These are phyloP conservation scores for Alethe castanea DNA, from an alignment of 2,113 vertebrate species.

Conservation along the genomic window DNA sequence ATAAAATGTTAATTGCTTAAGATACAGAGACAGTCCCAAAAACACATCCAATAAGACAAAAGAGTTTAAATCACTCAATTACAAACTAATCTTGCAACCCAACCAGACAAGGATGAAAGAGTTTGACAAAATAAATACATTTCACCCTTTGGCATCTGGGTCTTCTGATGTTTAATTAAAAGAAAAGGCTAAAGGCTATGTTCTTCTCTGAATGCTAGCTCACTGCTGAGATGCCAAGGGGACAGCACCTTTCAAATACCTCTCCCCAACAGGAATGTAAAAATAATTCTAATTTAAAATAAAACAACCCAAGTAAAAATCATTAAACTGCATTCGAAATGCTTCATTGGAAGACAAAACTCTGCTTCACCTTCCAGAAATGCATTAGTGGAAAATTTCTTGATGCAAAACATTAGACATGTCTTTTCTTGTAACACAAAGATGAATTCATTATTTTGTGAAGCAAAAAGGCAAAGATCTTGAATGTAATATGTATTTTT, in stretches of 20 bases:
- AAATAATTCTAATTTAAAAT: conserved; percentile 52
- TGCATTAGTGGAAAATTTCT: conserved; percentile 54
- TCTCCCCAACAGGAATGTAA: conserved; percentile 2
- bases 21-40: not conserved
- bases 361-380: conserved; percentile 58
- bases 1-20: not conserved
- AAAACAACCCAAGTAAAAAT: conserved; percentile 55
- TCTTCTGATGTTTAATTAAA: conserved; percentile 69
- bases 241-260: conserved; percentile 37
- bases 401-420: conserved; percentile 51
- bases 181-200: conserved; percentile 56
- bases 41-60: not conserved
- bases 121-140: conserved; percentile 38
- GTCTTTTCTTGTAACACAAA: conserved; percentile 68
- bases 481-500: not conserved
- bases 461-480: not conserved
- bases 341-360: conserved; percentile 50
- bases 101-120: conserved; percentile 15
- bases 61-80: conserved; percentile 1
- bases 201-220: conserved; percentile 23
- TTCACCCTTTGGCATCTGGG: conserved; percentile 24
- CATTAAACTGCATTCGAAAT: conserved; percentile 63
- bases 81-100: not conserved
- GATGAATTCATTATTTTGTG: conserved; percentile 57
- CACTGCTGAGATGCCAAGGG: conserved; percentile 15